Evolutionary conservation across 2,888 invertebrate species (phyloP), one percentile per base, ranked within the genome.

Genomic region (Macropis europaea): DNA sequence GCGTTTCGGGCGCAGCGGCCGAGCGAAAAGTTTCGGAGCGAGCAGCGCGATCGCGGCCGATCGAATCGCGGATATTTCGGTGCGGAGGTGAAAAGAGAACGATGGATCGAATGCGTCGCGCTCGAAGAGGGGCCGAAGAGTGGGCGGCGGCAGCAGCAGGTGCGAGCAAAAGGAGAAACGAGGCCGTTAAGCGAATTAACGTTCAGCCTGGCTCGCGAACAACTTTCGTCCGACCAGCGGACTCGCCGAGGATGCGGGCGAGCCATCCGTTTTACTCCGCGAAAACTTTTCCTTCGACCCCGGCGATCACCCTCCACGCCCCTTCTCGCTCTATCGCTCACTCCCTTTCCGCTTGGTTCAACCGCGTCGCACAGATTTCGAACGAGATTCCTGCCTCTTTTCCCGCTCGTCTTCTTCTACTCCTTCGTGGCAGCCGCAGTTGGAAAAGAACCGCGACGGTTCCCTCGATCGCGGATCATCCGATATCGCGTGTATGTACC

Each of bases 131-230:
- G n/a, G 28, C 15, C 1, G 26, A 26, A 32, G 28, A 28, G 43
- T n/a, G 47, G 42, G 24, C n/a, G 57, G 61, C 38, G 43, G 62
- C 67, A 67, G 70, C 38, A 47, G 62, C 67, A 67, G 70, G 60
- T 74, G 77, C 57, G 42, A 62, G 69, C 13, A 28, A 38, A 50
- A 68, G 7, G 74, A 64, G 73, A 79, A 82, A 82, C 63, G 66
- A 69, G 81, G 50, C 78, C 74, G 76, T 82, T 82, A 81, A 78
- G 47, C 76, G 59, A 78, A 82, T 81, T 79, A 82, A 78, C 75
- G 61, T 54, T 48, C 54, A 32, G 53, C 67, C 48, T 48, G 67
- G 53, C 56, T 40, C 53, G 38, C 42, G 57, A 53, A 38, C 66
- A 78, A 81, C 76, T 81, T 73, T 63, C 42, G 60, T 54, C 45